phyloP scores from a whole-genome alignment of 2,797 vertebrate genomes.

The Steatocranus sp. region DNA sequence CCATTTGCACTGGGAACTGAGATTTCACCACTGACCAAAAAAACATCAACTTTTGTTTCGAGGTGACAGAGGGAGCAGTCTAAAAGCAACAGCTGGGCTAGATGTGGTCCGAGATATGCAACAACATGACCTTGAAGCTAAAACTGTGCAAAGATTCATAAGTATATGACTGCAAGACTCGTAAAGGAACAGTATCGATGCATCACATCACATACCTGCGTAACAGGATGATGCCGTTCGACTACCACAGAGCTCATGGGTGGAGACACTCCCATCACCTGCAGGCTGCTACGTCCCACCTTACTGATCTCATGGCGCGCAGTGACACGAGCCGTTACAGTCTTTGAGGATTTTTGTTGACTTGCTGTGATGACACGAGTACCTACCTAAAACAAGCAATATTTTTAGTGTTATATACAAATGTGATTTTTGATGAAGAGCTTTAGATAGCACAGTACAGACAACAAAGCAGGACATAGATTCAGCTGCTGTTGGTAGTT shows the following conservation, averaged over 20 bases:
- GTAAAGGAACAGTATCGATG: background rate
- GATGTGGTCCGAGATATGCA: background rate
- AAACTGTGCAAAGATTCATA: background rate
- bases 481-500: background rate
- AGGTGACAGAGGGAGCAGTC: background rate
- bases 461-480: background rate
- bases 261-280: constrained; percentile 85
- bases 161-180: background rate
- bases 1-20: background rate
- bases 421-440: background rate
- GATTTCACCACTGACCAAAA: background rate
- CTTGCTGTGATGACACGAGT: constrained; percentile 80
- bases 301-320: constrained; percentile 77
- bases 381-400: constrained; percentile 65
- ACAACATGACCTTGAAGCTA: background rate
- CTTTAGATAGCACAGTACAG: background rate
- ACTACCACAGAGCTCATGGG: constrained; percentile 89
- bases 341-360: constrained; percentile 88
- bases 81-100: background rate
- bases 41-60: background rate
- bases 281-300: constrained; percentile 71
- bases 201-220: constrained; percentile 76
- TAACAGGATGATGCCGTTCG: constrained; percentile 91
- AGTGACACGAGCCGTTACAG: constrained; percentile 85
- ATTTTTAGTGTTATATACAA: background rate